Base-by-base conservation (phyloP, 2,113 vertebrate species). In the Arvicanthis niloticus region DNA sequence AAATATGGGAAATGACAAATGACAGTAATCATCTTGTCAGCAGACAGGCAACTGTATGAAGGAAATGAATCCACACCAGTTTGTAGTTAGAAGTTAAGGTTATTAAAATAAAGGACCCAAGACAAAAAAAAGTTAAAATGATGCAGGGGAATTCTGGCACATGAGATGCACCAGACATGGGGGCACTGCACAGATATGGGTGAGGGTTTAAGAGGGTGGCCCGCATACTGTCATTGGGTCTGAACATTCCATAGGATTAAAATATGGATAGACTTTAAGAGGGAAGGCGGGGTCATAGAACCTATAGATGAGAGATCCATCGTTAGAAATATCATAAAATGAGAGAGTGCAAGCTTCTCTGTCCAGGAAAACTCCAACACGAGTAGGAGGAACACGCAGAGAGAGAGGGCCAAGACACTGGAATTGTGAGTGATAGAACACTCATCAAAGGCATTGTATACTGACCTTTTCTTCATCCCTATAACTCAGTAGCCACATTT, bases 281-380 rank as follows among this genome's bases (percentile, higher is more conserved):
- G 56, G 4, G 91, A 95, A 96, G 16, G 0, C 45, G 58, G 51
- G 76, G 0, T 5, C 15, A 84, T 16, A 87, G 62, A 89, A 96
- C 53, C 82, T 78, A 29, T 92, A 97, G 58, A 96, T 95, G 31
- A 89, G 84, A 81, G 15, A 56, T 2, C 40, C 51, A 21, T 62
- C 24, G 42, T 37, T 31, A 24, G 73, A 93, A n/a, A 92, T 45
- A 65, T 77, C 91, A 29, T 90, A 93, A 89, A 97, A 96, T 65
- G 68, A 92, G 73, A 92, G 6, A 15, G 13, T 88, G 31, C 0
- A 0, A 34, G 84, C 42, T 8, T 31, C 9, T 12, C 9, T 65
- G 72, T 95, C 82, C 73, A 97, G 6, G 21, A 93, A 96, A 89
- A 95, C 45, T 4, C 67, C 85, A 60, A 93, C 19, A 82, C 34